Conservation (phyloP, 2,113 vertebrate genomes). For the Chaetops frenatus region DNA sequence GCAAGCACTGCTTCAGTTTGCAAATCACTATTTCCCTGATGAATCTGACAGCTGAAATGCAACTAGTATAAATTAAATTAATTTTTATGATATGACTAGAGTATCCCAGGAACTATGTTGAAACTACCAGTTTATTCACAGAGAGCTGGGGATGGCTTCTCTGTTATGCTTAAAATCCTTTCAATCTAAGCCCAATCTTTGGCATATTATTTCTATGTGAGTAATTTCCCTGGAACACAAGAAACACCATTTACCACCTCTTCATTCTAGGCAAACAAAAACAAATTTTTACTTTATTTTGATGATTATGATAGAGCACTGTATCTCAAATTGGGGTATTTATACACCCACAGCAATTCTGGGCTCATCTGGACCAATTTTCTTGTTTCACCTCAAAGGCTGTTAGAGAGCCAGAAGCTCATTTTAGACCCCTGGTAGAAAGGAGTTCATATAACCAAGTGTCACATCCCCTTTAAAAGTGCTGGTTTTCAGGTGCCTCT, state of each 20-base stretch:
- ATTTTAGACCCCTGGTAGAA: background rate
- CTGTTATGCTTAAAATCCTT: background rate
- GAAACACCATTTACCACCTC: background rate
- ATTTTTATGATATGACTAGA: background rate
- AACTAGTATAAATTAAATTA: background rate
- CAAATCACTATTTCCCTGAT: background rate
- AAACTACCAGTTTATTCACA: background rate
- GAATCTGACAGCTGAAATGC: background rate
- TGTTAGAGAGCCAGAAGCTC: background rate
- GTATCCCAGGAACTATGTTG: background rate
- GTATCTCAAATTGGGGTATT: background rate
- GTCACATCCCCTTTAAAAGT: background rate
- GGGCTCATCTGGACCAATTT: background rate
- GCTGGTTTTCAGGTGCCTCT: background rate
- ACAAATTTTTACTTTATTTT: background rate
- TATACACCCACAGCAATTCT: background rate
- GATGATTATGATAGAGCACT: background rate
- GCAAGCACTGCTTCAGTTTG: background rate
- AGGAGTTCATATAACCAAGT: background rate
- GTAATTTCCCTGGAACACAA: background rate
- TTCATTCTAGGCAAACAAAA: background rate
- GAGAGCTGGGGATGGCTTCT: background rate
- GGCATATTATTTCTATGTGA: background rate
- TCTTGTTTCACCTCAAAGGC: background rate
- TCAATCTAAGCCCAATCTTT: background rate